Evolutionary conservation across 1,140 invertebrate genomes (phyloP).

Genomic region (Drosophila mauritiana): DNA sequence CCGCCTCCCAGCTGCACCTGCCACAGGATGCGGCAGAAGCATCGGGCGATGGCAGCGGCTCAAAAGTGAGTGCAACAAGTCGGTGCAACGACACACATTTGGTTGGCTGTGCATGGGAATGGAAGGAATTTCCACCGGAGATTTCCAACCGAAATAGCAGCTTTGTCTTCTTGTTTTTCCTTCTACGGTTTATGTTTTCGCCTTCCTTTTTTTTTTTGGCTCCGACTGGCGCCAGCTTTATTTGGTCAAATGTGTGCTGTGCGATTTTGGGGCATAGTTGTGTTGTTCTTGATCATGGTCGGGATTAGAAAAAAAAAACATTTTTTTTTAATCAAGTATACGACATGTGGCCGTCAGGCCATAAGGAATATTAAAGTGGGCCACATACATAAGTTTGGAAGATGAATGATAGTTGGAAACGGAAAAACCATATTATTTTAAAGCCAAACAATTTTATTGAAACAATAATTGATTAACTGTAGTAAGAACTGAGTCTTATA

Average conservation of each 20-base stretch:
- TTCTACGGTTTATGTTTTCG: not conserved
- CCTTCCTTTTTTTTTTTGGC: constrained; percentile 2
- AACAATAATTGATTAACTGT: no score
- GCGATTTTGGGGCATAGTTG: constrained; percentile 20
- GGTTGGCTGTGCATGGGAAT: constrained; percentile 24
- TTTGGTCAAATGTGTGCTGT: constrained; percentile 27
- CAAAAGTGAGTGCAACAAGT: constrained; percentile 79
- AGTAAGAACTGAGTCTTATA: no score
- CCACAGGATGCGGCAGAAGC: constrained; percentile 35
- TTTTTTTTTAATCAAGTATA: constrained; percentile 13
- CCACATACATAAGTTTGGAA: not conserved
- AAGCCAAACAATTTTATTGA: no score
- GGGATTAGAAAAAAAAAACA: constrained; percentile 2
- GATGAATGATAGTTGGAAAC: not conserved
- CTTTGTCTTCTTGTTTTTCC: constrained; percentile 9
- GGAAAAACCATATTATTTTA: not conserved
- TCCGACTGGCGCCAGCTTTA: constrained; percentile 74
- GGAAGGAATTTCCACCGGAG: not conserved
- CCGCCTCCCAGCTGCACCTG: constrained; percentile 34
- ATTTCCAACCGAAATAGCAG: constrained; percentile 12
- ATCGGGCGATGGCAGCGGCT: constrained; percentile 11
- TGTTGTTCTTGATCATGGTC: constrained; percentile 40
- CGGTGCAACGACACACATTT: constrained; percentile 41
- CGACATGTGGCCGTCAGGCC: constrained; percentile 18
- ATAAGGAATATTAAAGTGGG: constrained; percentile 10